Evolutionary conservation across 2,888 invertebrate genomes (phyloP), one percentile per base, ranked within the genome.

Genomic region (Lasioglossum lativentre): DNA sequence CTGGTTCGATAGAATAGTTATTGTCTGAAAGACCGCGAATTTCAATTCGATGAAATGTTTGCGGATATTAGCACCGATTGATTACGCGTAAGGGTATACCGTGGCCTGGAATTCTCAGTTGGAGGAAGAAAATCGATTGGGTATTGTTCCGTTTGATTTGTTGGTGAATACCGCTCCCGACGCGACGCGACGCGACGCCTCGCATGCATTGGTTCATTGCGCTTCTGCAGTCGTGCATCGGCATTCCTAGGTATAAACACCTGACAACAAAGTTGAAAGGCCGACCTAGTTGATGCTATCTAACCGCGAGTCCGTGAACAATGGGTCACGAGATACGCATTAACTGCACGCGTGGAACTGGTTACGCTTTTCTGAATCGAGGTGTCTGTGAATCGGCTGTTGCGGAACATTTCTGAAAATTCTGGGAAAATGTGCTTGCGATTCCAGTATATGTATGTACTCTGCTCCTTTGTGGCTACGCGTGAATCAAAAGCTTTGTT

Each of bases 191-290:
- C n/a, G n/a, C n/a, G n/a, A n/a, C 30, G 40, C 45, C 23, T 23
- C 71, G 23, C 73, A 84, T 73, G 71, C 66, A 34, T 78, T n/a
- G 72, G 77, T 68, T 68, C 83, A 66, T 86, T 78, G 86, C 83
- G 59, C 83, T 87, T 81, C 66, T 66, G 80, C 80, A 52, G 66
- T 19, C 42, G 71, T 73, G 59, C 72, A 56, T 74, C 40, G 40
- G 27, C 47, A 52, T 83, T 70, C 70, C 45, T n/a, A 16, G 27
- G 80, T 38, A 66, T 68, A 78, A 88, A 83, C 88, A 81, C 71
- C 85, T 85, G 82, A 79, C 83, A 83, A 88, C 81, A 83, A 87
- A 80, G 80, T 87, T 87, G 77, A 87, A 88, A 85, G 42, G 78
- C 47, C 74, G 88, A 88, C 83, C 88, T 56, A 88, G 66, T 89